phyloP scores from a whole-genome alignment of 2,888 invertebrate species.

The Cremastobaeus sp. region DNA sequence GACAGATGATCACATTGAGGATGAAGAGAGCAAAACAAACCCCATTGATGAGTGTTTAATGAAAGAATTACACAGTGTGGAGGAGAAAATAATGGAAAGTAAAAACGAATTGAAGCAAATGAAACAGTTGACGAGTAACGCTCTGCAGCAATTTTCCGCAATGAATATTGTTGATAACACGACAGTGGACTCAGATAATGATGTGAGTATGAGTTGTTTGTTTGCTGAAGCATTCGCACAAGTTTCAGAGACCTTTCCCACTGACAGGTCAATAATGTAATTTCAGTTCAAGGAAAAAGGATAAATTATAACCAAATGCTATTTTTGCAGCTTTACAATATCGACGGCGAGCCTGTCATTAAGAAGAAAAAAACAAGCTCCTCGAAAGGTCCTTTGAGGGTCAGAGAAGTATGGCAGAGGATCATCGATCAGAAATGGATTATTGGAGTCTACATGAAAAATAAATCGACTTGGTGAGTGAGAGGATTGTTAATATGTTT shows the following conservation, averaged over 20 bases:
- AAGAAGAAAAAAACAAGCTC: slow-evolving; percentile 52
- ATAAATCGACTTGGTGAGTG: slow-evolving; percentile 72
- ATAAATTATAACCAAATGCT: too few relatives aligned
- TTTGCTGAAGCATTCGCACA: too few relatives aligned
- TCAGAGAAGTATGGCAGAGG: slow-evolving; percentile 75
- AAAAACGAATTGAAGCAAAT: slow-evolving; percentile 64
- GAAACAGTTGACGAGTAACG: slow-evolving; percentile 55
- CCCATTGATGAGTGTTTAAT: slow-evolving; percentile 66
- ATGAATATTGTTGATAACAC: slow-evolving; percentile 62
- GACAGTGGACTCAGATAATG: slow-evolving; percentile 67
- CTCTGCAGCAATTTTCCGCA: slow-evolving; percentile 63
- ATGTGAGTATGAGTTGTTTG: slow-evolving; percentile 67
- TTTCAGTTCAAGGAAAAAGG: too few relatives aligned
- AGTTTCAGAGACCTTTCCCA: too few relatives aligned
- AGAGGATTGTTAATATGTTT: background rate
- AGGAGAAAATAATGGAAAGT: slow-evolving; percentile 64
- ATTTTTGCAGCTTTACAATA: slow-evolving; percentile 65
- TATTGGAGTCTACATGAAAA: slow-evolving; percentile 71
- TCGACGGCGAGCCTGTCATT: slow-evolving; percentile 66
- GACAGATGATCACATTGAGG: too few relatives aligned
- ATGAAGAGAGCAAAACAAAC: too few relatives aligned
- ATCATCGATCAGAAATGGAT: slow-evolving; percentile 75
- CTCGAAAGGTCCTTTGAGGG: slow-evolving; percentile 55
- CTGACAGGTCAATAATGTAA: too few relatives aligned
- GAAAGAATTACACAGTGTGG: slow-evolving; percentile 64